phyloP scores from a whole-genome alignment of 2,888 invertebrate genomes.

The Drosophila peninsularis region DNA sequence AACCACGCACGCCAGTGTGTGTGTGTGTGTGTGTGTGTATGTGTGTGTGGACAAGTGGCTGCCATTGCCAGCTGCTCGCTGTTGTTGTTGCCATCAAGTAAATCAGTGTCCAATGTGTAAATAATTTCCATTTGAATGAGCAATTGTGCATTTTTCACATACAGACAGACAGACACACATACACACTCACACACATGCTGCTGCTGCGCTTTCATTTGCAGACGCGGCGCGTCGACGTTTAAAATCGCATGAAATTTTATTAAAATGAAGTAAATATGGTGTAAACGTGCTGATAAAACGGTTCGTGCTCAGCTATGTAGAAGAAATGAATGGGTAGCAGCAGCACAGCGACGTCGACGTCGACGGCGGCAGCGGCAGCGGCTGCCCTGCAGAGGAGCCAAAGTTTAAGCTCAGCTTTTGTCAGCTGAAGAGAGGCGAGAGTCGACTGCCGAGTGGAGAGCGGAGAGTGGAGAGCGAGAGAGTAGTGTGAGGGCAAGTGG shows the following conservation, averaged over 20 bases:
- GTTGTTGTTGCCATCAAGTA: conserved; percentile 67
- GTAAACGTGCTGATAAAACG: conserved; percentile 84
- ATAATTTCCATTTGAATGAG: conserved; percentile 84
- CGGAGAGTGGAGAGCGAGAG: background rate
- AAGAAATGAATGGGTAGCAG: conserved; percentile 60
- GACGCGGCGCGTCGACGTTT: conserved; percentile 68
- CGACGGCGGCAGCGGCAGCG: too few relatives aligned
- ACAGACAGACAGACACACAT: conserved; percentile 35
- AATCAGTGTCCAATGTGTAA: conserved; percentile 82
- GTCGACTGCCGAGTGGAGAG: background rate
- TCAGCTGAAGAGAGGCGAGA: conserved; percentile 4
- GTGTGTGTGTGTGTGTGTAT: conserved; percentile 1
- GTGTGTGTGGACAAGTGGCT: conserved; percentile 56
- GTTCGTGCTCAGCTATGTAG: conserved; percentile 76
- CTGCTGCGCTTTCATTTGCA: conserved; percentile 72
- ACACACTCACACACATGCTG: conserved; percentile 17
- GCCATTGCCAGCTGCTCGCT: conserved; percentile 54
- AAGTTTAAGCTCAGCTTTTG: conserved; percentile 43
- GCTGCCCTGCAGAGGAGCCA: conserved; percentile 18
- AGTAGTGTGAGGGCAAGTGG: conserved; percentile 9
- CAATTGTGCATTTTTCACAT: conserved; percentile 81
- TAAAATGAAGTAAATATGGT: conserved; percentile 84
- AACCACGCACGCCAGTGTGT: conserved; percentile 48
- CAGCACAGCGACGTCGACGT: conserved; percentile 8
- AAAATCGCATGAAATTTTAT: conserved; percentile 83